Base-by-base conservation (phyloP, 2,888 invertebrate genomes). In the Drosophila kanekoi region DNA sequence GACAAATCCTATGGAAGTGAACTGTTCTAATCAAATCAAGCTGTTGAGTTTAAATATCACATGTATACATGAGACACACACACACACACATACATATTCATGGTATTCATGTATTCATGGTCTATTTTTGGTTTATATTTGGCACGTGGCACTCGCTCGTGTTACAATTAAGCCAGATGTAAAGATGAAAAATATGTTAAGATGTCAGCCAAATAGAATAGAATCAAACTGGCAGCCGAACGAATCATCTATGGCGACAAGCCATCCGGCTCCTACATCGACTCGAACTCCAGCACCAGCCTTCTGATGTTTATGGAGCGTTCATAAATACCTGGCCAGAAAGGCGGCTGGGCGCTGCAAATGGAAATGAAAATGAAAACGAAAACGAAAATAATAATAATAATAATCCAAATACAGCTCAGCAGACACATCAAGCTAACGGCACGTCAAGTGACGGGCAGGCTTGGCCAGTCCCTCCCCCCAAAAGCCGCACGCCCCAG, bases 351-450 rank as follows among this genome's bases (percentile, higher is more conserved):
- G 20, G 28, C 43, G 4, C 49, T 43, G 40, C 28, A 61, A 72
- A 61, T 61, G 56, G 37, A 72, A 68, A 74, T 70, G 64, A 41
- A 44, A 63, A 66, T 66, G 58, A 51, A 45, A 73, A 62, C 43
- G 40, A 61, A 52, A 62, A 67, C 16, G 20, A 64, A 40, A 71
- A 65, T 80, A 79, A 83, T 81, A 66, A 74, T 67, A 81, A 81
- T 86, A 81, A 83, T 81, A 83, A 86, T 83, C 67, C 60, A 52
- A 69, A 78, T 58, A 69, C 76, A 72, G 78, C 77, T 77, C 73
- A 73, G 60, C 77, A 76, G 69, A 72, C 73, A 76, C 68, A 76
- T 75, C 73, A 77, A 61, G 58, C 62, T 65, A 61, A 74, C 57
- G 43, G 48, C 68, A 69, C 52, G 63, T 73, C 63, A 56, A 63